Evolutionary conservation across 2,888 invertebrate genomes (phyloP).

Genomic region (Lottia gigantea): DNA sequence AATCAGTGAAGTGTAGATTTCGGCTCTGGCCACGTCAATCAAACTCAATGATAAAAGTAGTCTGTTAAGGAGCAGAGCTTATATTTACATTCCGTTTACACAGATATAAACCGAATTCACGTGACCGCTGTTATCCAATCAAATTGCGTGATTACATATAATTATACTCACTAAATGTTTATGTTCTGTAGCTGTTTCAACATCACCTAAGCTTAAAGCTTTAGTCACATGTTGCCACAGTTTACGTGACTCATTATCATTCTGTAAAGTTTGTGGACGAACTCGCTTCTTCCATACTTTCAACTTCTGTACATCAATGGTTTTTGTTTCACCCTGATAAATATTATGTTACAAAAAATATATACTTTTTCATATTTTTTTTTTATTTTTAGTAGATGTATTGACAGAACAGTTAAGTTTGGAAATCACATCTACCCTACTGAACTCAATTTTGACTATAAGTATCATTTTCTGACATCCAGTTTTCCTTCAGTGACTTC

Average conservation of each 20-base stretch:
- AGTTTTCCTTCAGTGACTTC: too few species aligned
- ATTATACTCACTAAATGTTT: slow-evolving; percentile 63
- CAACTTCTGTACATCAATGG: slow-evolving; percentile 57
- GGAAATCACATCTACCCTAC: slow-evolving; percentile 4
- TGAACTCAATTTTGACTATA: not conserved
- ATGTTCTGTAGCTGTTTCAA: slow-evolving; percentile 69
- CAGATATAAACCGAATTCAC: too few species aligned
- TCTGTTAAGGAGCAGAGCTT: too few species aligned
- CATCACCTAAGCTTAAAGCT: slow-evolving; percentile 67
- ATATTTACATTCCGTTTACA: too few species aligned
- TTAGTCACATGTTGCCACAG: slow-evolving; percentile 71
- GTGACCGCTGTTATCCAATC: too few species aligned
- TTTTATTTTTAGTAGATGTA: too few species aligned
- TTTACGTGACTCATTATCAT: slow-evolving; percentile 69
- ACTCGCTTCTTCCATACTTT: slow-evolving; percentile 65
- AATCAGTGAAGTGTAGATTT: too few species aligned
- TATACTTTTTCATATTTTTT: too few species aligned
- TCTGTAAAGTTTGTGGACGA: slow-evolving; percentile 67
- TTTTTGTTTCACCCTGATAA: slow-evolving; percentile 60
- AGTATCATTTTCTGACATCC: not conserved
- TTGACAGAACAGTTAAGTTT: not conserved
- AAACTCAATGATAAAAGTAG: too few species aligned
- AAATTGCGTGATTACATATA: too few species aligned
- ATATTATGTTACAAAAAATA: not conserved
- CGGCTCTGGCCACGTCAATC: too few species aligned